These are phyloP conservation scores for Lanistes nyassanus DNA, from an alignment of 1,140 invertebrate genomes.

Conservation along the genomic window DNA sequence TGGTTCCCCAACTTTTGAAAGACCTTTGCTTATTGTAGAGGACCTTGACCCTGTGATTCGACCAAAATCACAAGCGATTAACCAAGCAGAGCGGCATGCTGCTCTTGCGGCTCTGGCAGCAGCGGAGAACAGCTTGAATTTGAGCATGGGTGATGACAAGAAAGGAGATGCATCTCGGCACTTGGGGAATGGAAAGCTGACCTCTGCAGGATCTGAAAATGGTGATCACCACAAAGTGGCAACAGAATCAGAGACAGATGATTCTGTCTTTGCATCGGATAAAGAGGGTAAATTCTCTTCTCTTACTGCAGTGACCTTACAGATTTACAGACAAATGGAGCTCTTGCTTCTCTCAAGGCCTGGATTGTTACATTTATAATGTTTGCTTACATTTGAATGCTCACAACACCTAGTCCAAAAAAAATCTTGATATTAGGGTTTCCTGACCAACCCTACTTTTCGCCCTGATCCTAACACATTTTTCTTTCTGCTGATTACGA, in stretches of 20 bases:
- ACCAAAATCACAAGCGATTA: conserved; percentile 50
- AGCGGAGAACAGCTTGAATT: conserved; percentile 28
- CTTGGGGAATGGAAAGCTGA: background rate
- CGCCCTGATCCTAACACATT: too few species aligned
- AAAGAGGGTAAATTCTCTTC: conserved; percentile 8
- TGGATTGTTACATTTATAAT: too few species aligned
- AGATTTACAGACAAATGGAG: too few species aligned
- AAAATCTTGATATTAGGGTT: too few species aligned
- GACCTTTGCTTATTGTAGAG: conserved; percentile 66
- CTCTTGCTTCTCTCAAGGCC: too few species aligned
- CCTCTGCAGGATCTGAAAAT: background rate
- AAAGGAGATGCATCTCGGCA: background rate
- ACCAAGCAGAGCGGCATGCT: conserved; percentile 32
- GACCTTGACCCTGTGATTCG: conserved; percentile 51
- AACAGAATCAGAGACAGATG: conserved; percentile 18
- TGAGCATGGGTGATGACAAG: conserved; percentile 8
- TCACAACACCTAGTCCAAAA: too few species aligned
- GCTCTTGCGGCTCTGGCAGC: conserved; percentile 27
- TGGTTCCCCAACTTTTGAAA: conserved; percentile 77
- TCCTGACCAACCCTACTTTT: too few species aligned
- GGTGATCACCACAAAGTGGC: conserved; percentile 11
- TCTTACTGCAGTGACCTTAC: too few species aligned
- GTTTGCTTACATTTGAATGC: too few species aligned
- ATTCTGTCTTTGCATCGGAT: conserved; percentile 21
- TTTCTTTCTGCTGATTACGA: too few species aligned